A percentile compares a stretch with the other conserved stretches of the same genome.
phyloP scores from a whole-genome alignment of 1,140 invertebrate species.

The Lamellibrachia luymesi region DNA sequence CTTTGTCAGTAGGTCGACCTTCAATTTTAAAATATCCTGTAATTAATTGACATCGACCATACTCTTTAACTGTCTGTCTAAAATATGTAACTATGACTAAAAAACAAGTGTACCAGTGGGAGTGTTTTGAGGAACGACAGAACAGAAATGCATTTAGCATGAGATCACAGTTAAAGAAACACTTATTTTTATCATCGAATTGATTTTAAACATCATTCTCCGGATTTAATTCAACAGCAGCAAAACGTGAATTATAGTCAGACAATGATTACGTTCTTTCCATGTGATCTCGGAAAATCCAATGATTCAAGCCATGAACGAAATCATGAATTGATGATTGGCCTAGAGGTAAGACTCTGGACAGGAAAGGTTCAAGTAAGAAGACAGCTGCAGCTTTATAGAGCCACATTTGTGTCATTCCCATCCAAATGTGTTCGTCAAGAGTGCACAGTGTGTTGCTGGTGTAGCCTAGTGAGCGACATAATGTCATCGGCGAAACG shows the following conservation, averaged over 20 bases:
- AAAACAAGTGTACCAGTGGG: not conserved
- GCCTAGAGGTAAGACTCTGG: not conserved
- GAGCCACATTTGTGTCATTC: not conserved
- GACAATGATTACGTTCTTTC: not conserved
- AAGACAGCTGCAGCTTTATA: not conserved
- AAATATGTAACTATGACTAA: not conserved
- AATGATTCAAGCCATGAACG: not conserved
- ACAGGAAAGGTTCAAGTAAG: too few relatives aligned
- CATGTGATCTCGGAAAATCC: not conserved
- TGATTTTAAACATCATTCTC: not conserved
- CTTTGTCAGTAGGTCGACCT: too few relatives aligned
- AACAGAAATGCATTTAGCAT: not conserved
- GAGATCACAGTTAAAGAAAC: not conserved
- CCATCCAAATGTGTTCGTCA: not conserved
- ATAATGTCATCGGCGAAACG: not conserved
- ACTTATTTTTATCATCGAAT: not conserved
- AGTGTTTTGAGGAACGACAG: not conserved
- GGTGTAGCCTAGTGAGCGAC: too few relatives aligned
- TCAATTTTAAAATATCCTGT: not conserved
- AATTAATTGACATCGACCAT: not conserved
- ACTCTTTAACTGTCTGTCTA: not conserved
- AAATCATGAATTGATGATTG: not conserved
- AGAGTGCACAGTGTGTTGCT: not conserved
- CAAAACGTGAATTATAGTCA: not conserved
- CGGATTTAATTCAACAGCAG: not conserved